phyloP scores from a whole-genome alignment of 2,797 vertebrate genomes.

The Malurus leucopterus region DNA sequence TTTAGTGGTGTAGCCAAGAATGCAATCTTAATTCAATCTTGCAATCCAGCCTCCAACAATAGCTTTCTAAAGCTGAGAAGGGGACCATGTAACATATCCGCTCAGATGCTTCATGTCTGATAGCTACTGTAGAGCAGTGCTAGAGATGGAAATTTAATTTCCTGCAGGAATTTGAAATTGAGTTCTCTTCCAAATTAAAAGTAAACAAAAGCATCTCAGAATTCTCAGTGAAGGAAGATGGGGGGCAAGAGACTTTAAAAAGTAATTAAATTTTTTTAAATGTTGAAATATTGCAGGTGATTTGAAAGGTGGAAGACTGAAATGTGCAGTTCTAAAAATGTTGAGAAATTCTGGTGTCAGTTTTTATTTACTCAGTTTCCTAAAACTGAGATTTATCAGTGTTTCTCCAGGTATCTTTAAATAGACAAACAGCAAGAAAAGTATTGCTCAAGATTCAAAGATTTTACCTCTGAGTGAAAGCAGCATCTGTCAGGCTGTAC shows the following conservation, averaged over 20 bases:
- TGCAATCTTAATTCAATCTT: constrained; percentile 7
- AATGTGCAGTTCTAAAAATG: background rate
- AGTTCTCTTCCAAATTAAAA: background rate
- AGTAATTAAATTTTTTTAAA: background rate
- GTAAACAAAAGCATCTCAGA: background rate
- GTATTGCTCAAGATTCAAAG: background rate
- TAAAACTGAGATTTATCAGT: background rate
- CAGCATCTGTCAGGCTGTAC: background rate
- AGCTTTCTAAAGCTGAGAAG: background rate
- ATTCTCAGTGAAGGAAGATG: background rate
- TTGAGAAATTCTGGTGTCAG: background rate
- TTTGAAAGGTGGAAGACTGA: background rate
- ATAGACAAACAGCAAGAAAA: background rate
- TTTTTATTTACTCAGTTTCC: background rate
- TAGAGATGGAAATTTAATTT: background rate
- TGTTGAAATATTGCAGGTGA: background rate
- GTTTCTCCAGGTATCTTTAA: background rate
- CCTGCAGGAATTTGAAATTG: background rate
- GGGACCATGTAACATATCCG: background rate
- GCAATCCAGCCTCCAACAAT: background rate
- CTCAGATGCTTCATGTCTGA: background rate
- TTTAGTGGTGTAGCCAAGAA: constrained; percentile 8
- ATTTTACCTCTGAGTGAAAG: background rate
- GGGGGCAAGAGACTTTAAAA: background rate
- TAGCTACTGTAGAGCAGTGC: background rate